These are phyloP conservation scores for Drosophila nasuta DNA, from an alignment of 1,140 invertebrate species.

Conservation along the genomic window DNA sequence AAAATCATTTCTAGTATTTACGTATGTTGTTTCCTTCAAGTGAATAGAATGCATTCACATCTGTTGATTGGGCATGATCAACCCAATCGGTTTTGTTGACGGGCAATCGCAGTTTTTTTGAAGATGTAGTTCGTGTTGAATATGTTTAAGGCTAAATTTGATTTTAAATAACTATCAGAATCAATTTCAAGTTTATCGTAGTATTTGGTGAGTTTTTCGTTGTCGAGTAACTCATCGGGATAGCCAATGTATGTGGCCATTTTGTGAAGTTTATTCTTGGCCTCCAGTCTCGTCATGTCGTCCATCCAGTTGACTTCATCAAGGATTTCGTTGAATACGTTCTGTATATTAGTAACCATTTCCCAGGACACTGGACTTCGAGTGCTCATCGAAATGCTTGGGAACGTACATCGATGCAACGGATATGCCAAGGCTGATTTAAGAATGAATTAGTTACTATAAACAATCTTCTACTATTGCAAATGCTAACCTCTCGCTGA, in stretches of 20 bases:
- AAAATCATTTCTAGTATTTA: constrained; percentile 85
- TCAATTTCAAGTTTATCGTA: constrained; percentile 91
- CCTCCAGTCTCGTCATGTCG: constrained; percentile 89
- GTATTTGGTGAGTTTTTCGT: constrained; percentile 90
- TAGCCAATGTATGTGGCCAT: constrained; percentile 93
- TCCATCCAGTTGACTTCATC: constrained; percentile 95
- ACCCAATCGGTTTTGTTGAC: constrained; percentile 95
- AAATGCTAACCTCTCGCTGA: constrained; percentile 87
- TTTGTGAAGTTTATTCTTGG: constrained; percentile 89
- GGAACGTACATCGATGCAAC: constrained; percentile 91
- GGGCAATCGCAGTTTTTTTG: constrained; percentile 90
- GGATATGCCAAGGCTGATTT: constrained; percentile 89
- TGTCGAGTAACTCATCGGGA: constrained; percentile 92
- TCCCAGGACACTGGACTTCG: constrained; percentile 91
- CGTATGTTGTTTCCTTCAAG: constrained; percentile 93
- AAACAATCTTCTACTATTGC: not conserved
- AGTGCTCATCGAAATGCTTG: constrained; percentile 90
- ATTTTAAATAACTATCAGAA: constrained; percentile 89
- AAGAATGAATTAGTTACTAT: constrained; percentile 43
- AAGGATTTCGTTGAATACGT: constrained; percentile 88
- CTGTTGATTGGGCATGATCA: constrained; percentile 91
- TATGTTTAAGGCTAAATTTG: constrained; percentile 90
- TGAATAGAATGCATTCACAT: constrained; percentile 94
- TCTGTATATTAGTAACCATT: constrained; percentile 93
- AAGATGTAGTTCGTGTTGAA: constrained; percentile 92